phyloP scores from a whole-genome alignment of 1,140 invertebrate genomes.

The Lepidurus arcticus region DNA sequence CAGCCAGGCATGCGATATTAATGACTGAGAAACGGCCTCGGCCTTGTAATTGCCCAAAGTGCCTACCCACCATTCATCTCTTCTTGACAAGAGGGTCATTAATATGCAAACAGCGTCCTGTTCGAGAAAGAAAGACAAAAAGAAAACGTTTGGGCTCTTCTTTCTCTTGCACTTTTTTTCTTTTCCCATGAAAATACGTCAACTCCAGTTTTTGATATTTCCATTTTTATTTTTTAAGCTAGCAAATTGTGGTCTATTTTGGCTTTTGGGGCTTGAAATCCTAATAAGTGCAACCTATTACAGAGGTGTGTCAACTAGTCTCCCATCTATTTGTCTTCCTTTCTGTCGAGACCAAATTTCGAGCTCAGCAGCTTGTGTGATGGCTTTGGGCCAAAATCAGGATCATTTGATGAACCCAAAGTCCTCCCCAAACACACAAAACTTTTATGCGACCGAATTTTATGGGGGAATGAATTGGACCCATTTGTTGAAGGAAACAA shows the following conservation, averaged over 20 bases:
- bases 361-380: neutral
- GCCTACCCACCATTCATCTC: conserved; percentile 14
- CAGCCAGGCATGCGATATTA: conserved; percentile 1
- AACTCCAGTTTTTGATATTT: neutral
- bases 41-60: conserved; percentile 13
- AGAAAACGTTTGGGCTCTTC: neutral
- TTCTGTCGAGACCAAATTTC: neutral
- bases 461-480: no score
- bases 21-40: conserved; percentile 7
- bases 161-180: neutral
- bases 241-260: neutral
- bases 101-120: conserved; percentile 14
- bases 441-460: no score
- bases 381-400: neutral
- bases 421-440: no score
- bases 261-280: neutral
- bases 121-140: neutral
- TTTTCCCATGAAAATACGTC: neutral
- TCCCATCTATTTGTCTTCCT: neutral
- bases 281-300: neutral
- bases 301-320: neutral
- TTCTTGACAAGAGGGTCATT: neutral
- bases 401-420: no score
- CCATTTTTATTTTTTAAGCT: neutral
- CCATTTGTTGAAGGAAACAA: no score